phyloP scores from a whole-genome alignment of 1,140 invertebrate genomes.

The Streblospio benedicti region DNA sequence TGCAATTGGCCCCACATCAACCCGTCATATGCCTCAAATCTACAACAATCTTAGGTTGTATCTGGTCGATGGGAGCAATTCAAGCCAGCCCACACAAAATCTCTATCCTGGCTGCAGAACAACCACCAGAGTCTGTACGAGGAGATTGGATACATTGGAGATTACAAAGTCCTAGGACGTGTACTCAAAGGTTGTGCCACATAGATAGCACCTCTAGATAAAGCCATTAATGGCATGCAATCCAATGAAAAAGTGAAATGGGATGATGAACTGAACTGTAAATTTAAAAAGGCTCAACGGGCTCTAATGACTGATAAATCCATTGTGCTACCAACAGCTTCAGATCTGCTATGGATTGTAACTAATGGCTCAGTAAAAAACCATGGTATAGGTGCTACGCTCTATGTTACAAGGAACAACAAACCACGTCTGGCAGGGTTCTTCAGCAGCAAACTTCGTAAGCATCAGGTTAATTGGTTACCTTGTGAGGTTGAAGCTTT shows the following conservation, averaged over 20 bases:
- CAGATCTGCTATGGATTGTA: slow-evolving; percentile 3
- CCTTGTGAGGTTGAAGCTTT: slow-evolving; percentile 24
- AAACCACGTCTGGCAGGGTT: slow-evolving; percentile 15
- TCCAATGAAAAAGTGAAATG: slow-evolving; percentile 19
- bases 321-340: neutral
- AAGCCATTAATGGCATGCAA: no score
- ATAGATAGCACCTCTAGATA: no score
- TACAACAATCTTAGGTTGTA: no score
- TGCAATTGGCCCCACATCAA: no score
- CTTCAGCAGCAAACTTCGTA: slow-evolving; percentile 18
- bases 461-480: slow-evolving; percentile 20
- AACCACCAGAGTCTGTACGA: neutral
- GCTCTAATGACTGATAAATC: no score
- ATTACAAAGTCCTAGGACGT: no score
- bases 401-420: slow-evolving; percentile 14
- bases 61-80: neutral
- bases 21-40: no score
- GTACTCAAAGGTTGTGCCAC: no score
- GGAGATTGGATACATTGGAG: no score
- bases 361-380: slow-evolving; percentile 16
- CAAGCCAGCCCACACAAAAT: neutral
- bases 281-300: slow-evolving; percentile 7
- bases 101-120: neutral
- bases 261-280: slow-evolving; percentile 12
- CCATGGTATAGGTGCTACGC: slow-evolving; percentile 18